phyloP scores from a whole-genome alignment of 2,888 invertebrate genomes.

The Andrena fulva region DNA sequence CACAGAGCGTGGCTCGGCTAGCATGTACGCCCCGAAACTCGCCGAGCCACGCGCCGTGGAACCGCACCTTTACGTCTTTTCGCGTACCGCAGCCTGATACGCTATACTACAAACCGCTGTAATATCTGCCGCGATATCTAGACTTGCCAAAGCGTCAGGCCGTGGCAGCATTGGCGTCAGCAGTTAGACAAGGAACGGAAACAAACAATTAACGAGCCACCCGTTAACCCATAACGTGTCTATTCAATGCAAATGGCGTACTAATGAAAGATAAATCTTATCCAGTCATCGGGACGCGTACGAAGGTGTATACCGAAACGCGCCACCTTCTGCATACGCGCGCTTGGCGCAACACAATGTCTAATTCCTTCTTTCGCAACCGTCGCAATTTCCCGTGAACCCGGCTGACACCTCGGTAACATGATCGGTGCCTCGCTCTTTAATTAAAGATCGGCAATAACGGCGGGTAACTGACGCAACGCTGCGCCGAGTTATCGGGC shows the following conservation, averaged over 20 bases:
- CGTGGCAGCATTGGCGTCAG: slow-evolving; percentile 52
- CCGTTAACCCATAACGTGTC: slow-evolving; percentile 76
- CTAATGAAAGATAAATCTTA: slow-evolving; percentile 81
- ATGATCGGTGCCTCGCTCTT: background rate
- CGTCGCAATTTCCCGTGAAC: slow-evolving; percentile 2
- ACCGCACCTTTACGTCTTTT: slow-evolving; percentile 71
- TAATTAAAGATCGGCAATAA: background rate
- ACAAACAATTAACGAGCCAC: slow-evolving; percentile 80
- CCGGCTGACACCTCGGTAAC: background rate
- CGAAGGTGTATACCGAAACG: slow-evolving; percentile 39
- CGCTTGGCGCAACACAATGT: slow-evolving; percentile 37
- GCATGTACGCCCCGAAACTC: too few species aligned
- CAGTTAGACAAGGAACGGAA: slow-evolving; percentile 68
- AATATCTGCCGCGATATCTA: slow-evolving; percentile 73
- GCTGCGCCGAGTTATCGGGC: background rate
- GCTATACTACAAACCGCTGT: slow-evolving; percentile 57
- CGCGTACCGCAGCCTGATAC: slow-evolving; percentile 67
- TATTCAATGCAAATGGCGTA: slow-evolving; percentile 78
- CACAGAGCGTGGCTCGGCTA: too few species aligned
- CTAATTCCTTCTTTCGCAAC: background rate
- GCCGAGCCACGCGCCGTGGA: too few species aligned
- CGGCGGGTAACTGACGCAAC: background rate
- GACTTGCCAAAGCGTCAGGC: slow-evolving; percentile 75
- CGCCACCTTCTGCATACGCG: slow-evolving; percentile 32
- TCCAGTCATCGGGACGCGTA: slow-evolving; percentile 58